Conservation (phyloP, 2,888 invertebrate species). For the Stenotaenia linearis region DNA sequence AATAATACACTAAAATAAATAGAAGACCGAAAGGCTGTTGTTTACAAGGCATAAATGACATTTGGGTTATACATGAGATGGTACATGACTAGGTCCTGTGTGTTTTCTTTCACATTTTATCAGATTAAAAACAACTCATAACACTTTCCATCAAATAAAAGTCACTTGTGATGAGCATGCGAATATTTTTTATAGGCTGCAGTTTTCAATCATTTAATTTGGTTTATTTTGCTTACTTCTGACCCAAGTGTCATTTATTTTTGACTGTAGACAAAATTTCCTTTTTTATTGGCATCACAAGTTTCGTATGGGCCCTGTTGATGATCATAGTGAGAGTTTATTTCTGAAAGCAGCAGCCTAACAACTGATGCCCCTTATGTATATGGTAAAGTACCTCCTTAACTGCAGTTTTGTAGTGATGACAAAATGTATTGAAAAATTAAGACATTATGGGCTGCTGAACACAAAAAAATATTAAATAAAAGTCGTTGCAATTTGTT, state of each 20-base stretch:
- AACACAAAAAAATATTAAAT: background rate
- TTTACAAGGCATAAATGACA: conserved; percentile 15
- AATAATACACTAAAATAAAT: background rate
- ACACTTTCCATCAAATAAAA: background rate
- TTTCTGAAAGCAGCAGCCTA: conserved; percentile 52
- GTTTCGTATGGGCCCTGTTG: conserved; percentile 79
- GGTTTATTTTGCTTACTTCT: background rate
- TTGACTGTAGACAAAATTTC: conserved; percentile 56
- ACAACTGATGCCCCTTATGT: conserved; percentile 7
- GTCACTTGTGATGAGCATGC: background rate
- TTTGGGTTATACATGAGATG: conserved; percentile 28
- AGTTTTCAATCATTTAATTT: background rate
- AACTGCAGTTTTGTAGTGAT: conserved; percentile 22
- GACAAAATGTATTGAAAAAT: background rate
- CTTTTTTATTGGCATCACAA: conserved; percentile 80
- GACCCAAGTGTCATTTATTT: conserved; percentile 34
- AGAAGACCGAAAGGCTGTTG: background rate
- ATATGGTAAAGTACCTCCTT: conserved; percentile 42
- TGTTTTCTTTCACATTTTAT: background rate
- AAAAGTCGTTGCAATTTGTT: background rate
- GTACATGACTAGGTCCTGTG: conserved; percentile 27
- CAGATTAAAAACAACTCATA: background rate
- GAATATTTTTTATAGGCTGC: background rate
- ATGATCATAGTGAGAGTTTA: conserved; percentile 67
- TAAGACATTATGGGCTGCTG: background rate